phyloP scores from a whole-genome alignment of 2,113 vertebrate species.

The Gallinago media region DNA sequence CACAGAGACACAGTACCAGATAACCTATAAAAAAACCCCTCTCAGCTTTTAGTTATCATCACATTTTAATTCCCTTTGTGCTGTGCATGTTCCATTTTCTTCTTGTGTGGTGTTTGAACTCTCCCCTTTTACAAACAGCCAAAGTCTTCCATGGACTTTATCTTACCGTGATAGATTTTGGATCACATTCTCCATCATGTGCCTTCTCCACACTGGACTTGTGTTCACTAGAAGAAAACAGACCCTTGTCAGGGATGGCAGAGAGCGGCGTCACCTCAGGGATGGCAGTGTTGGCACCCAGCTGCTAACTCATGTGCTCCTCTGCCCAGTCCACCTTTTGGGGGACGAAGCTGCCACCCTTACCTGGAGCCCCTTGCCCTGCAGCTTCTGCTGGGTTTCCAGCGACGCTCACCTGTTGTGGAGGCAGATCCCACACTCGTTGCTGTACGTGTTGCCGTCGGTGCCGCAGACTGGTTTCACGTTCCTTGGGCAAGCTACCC shows the following conservation, averaged over 20 bases:
- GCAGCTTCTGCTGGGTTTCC: neutral
- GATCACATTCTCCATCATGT: slow-evolving; percentile 3
- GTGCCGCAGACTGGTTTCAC: slow-evolving; percentile 13
- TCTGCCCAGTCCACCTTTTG: neutral
- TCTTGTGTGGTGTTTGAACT: neutral
- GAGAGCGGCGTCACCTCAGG: neutral
- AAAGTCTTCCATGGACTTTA: neutral
- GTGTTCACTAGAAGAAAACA: neutral
- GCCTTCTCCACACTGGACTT: neutral
- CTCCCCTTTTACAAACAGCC: neutral
- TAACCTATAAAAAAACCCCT: neutral
- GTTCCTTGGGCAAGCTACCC: neutral
- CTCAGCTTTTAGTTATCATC: neutral
- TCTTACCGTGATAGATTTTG: neutral
- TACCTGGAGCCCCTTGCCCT: neutral
- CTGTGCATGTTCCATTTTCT: neutral
- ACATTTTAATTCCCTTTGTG: neutral
- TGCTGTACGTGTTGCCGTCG: neutral
- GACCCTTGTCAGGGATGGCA: neutral
- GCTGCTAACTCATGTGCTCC: neutral
- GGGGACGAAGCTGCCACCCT: neutral
- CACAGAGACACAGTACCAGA: neutral
- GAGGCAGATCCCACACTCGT: slow-evolving; percentile 36
- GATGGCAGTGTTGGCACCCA: accelerated
- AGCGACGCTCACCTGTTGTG: neutral